These are phyloP conservation scores for Oligia strigilis DNA, from an alignment of 2,888 invertebrate species.

Conservation along the genomic window DNA sequence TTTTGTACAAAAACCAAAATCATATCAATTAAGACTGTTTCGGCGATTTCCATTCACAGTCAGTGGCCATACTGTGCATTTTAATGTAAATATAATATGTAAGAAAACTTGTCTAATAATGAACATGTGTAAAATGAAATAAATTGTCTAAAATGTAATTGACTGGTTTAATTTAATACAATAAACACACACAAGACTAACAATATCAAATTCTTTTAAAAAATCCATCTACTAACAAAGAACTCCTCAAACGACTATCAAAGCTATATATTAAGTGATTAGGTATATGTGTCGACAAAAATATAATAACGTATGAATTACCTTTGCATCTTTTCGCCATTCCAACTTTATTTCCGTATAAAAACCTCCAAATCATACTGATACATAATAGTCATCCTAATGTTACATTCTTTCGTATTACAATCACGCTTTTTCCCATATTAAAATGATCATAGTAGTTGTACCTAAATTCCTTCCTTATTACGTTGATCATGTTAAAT, in stretches of 20 bases:
- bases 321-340: background rate
- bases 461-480: background rate
- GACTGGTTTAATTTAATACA: conserved; percentile 63
- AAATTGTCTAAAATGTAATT: conserved; percentile 88
- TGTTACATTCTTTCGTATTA: background rate
- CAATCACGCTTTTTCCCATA: background rate
- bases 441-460: background rate
- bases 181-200: background rate
- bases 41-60: conserved; percentile 71
- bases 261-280: background rate
- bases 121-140: conserved; percentile 90
- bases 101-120: conserved; percentile 86
- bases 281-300: background rate
- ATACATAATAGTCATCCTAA: background rate
- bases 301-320: background rate
- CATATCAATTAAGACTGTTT: conserved; percentile 83
- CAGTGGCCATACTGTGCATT: conserved; percentile 86
- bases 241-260: background rate
- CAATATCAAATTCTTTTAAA: background rate
- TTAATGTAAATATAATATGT: conserved; percentile 86
- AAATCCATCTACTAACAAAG: background rate
- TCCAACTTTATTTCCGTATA: too few relatives aligned
- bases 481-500: background rate
- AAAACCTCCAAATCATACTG: background rate
- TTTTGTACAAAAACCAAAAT: conserved; percentile 78